phyloP scores from a whole-genome alignment of 1,140 invertebrate species.

The Drosophila truncata region DNA sequence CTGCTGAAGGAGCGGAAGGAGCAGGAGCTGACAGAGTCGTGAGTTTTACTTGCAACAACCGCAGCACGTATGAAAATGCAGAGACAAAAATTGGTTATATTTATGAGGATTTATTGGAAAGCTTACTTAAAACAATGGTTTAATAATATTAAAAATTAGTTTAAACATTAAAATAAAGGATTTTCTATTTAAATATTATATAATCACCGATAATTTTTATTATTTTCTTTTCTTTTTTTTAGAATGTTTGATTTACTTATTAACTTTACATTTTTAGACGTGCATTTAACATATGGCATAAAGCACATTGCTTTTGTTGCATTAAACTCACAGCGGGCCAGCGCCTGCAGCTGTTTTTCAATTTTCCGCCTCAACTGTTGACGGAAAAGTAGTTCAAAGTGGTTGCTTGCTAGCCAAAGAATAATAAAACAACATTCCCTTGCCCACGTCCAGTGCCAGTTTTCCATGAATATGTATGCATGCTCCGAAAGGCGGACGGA shows the following conservation, averaged over 20 bases:
- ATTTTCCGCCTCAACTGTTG: slow-evolving; percentile 79
- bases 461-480: slow-evolving; percentile 73
- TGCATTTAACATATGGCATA: slow-evolving; percentile 10
- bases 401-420: slow-evolving; percentile 48
- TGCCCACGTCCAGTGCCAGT: slow-evolving; percentile 7
- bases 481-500: neutral
- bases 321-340: slow-evolving; percentile 28
- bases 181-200: too few species aligned
- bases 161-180: too few species aligned
- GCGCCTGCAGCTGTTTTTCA: slow-evolving; percentile 74
- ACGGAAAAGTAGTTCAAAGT: slow-evolving; percentile 55
- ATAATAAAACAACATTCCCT: slow-evolving; percentile 47
- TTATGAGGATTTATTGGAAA: too few species aligned
- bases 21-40: slow-evolving; percentile 1
- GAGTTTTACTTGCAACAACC: slow-evolving; percentile 33
- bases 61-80: slow-evolving; percentile 29
- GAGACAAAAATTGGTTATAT: neutral
- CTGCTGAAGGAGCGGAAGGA: neutral
- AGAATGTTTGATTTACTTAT: too few species aligned
- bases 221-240: too few species aligned
- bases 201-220: too few species aligned
- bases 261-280: neutral
- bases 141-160: too few species aligned
- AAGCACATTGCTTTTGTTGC: slow-evolving; percentile 29
- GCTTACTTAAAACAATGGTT: too few species aligned